A percentile compares a stretch with the other conserved stretches of the same genome.
Evolutionary conservation across 2,797 vertebrate genomes (phyloP).

Genomic region (Pseudochirops cupreus): DNA sequence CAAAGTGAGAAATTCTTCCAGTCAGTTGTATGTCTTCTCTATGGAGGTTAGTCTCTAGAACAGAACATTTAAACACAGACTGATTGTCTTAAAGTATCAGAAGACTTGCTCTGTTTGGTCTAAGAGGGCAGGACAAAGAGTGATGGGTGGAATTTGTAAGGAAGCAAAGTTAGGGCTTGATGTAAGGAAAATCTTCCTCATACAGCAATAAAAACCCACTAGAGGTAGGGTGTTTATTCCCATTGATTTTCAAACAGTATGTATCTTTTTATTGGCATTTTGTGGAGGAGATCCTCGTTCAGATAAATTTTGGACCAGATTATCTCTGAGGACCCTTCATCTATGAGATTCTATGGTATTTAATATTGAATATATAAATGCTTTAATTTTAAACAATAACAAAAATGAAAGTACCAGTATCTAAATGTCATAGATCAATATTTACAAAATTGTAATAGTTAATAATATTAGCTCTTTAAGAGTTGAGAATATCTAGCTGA

Average conservation of each 20-base stretch:
- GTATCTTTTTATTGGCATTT: neutral
- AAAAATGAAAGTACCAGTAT: neutral
- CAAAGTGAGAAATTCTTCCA: neutral
- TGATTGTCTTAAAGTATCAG: neutral
- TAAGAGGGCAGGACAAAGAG: neutral
- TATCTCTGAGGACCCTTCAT: neutral
- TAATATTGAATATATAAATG: neutral
- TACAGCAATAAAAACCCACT: neutral
- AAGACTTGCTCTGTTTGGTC: neutral
- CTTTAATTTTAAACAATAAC: neutral
- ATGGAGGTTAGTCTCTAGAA: neutral
- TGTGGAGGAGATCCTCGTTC: neutral
- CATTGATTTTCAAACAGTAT: neutral
- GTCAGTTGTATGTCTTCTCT: neutral
- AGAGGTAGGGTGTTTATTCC: neutral
- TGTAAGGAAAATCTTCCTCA: neutral
- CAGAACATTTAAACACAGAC: neutral
- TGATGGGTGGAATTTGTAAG: neutral
- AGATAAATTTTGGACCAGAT: neutral
- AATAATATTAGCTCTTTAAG: neutral
- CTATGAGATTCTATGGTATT: neutral
- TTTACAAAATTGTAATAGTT: conserved; percentile 19
- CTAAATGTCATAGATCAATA: neutral
- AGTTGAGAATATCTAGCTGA: neutral
- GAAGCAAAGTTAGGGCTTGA: neutral